Evolutionary conservation across 2,797 vertebrate genomes (phyloP).

Genomic region (Nyctalus aviator): DNA sequence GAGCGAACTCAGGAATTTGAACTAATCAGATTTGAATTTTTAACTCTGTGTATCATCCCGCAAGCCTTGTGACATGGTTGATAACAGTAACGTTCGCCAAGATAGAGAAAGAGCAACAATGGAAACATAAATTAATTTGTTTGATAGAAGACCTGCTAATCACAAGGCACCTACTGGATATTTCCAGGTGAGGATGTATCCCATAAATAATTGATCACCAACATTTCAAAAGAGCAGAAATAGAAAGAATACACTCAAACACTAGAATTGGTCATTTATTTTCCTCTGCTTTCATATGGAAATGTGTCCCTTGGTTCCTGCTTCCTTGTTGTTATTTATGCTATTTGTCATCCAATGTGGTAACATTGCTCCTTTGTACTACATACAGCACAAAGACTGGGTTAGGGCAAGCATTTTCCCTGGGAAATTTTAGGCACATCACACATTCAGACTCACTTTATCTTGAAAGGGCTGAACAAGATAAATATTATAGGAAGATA

Average conservation of each 20-base stretch:
- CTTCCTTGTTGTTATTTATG: background rate
- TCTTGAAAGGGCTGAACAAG: slow-evolving; percentile 6
- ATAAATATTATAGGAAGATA: background rate
- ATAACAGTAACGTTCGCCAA: background rate
- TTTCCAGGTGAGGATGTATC: background rate
- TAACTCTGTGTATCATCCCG: background rate
- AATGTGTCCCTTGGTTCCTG: background rate
- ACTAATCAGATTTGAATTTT: slow-evolving; percentile 31
- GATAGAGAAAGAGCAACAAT: background rate
- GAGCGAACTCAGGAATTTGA: background rate
- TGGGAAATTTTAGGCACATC: background rate
- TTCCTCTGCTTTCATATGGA: background rate
- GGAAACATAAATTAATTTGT: background rate
- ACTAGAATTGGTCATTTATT: background rate
- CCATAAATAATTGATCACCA: background rate
- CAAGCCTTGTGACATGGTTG: background rate
- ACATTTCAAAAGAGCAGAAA: slow-evolving; percentile 49
- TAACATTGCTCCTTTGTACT: background rate
- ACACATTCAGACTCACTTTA: background rate
- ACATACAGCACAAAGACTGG: background rate
- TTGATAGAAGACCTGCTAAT: background rate
- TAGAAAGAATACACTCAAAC: background rate
- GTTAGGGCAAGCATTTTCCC: background rate
- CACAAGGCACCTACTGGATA: background rate
- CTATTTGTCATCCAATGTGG: background rate